Base-by-base conservation (phyloP, 2,888 invertebrate genomes). In the Volucella bombylans region DNA sequence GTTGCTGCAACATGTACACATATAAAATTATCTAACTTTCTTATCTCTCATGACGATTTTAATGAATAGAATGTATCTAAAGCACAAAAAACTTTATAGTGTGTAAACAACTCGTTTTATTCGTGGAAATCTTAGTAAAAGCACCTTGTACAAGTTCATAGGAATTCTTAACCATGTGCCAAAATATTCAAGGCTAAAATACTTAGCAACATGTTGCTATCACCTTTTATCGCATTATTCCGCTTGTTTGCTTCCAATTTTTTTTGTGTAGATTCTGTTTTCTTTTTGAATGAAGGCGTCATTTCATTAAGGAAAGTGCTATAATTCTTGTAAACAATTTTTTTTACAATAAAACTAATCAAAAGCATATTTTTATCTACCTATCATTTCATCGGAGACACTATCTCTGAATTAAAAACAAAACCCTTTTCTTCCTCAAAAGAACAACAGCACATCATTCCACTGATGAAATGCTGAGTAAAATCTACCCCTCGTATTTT, bases 261-360 rank as follows among this genome's bases (percentile, higher is more conserved):
- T 15, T n/a, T 39, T 50, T 9, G 39, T 50, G 11, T 14, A 50
- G 64, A n/a, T 31, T 31, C 6, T 31, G 6, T 31, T 31, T 31
- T 31, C 31, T 31, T 31, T 31, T 31, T 31, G 31, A 6, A 31
- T 31, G 31, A 41, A 39, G 50, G 18, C 50, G 12, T 12, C 14
- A 43, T 65, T 52, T 52, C 9, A 12, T 62, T 38, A n/a, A 31
- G 23, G 18, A 52, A 50, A 54, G 14, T 61, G 49, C 57, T 49
- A 62, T 62, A 43, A 62, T 38, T 31, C 9, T 52, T 23, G 71
- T 71, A 72, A 72, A 72, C 52, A 62, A 23, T 55, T 41, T 49
- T 41, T 47, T 64, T 55, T 54, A 10, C 43, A 54, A 52, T 50
- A 61, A 72, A 50, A 43, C 38, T 50, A 61, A 23, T 49, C 23